Percentiles rank a stretch among this genome's conserved stretches.
These are phyloP conservation scores for Leptestheria dahalacensis DNA, from an alignment of 1,140 invertebrate genomes.

Conservation along the genomic window DNA sequence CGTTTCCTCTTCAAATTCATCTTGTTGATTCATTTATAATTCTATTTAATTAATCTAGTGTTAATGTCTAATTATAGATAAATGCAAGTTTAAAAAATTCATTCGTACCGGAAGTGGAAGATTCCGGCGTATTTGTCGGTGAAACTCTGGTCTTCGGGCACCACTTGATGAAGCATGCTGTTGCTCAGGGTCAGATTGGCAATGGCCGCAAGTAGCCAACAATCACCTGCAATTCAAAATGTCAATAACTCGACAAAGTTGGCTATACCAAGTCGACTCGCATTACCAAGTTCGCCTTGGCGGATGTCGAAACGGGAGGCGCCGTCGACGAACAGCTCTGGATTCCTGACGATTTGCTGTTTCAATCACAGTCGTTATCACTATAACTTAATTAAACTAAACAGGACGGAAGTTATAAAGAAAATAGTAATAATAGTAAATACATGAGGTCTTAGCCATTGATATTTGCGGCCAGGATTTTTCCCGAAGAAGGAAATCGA, in stretches of 20 bases:
- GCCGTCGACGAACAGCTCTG: slow-evolving; percentile 84
- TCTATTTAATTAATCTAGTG: too few species aligned
- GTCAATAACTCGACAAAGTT: not conserved
- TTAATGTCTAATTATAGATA: too few species aligned
- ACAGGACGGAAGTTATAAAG: too few species aligned
- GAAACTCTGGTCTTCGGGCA: slow-evolving; percentile 88
- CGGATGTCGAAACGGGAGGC: slow-evolving; percentile 92
- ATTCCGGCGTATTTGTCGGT: slow-evolving; percentile 81
- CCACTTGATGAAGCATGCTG: slow-evolving; percentile 79
- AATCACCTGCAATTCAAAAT: slow-evolving; percentile 48
- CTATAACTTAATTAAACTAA: too few species aligned
- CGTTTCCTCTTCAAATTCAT: too few species aligned
- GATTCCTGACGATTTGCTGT: slow-evolving; percentile 79
- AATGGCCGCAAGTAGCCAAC: slow-evolving; percentile 90
- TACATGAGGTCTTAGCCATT: slow-evolving; percentile 58
- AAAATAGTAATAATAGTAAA: too few species aligned
- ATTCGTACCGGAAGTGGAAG: slow-evolving; percentile 88
- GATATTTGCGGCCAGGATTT: slow-evolving; percentile 54
- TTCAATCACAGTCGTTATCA: too few species aligned
- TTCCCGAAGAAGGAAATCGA: slow-evolving; percentile 65
- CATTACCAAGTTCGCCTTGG: slow-evolving; percentile 78
- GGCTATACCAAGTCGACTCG: not conserved
- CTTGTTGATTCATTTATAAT: too few species aligned
- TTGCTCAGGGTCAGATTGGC: slow-evolving; percentile 83
- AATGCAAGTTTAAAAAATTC: too few species aligned